Base-by-base conservation (phyloP, 2,888 invertebrate species). In the Blastobasis adustella region DNA sequence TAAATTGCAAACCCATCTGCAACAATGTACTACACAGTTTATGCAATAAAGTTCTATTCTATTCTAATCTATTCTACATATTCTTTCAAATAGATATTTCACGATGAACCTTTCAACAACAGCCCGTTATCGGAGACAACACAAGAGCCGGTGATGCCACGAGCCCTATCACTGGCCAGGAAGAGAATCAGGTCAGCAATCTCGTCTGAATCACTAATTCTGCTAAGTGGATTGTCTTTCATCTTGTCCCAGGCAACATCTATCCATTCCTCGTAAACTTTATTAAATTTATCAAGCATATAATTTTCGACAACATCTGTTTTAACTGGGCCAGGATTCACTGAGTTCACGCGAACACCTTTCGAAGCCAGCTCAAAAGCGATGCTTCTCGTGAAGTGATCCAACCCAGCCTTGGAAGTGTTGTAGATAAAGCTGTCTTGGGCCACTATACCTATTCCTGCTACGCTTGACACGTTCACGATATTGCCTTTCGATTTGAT, bases 361-460 rank as follows among this genome's bases (percentile, higher is more conserved):
- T 58, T 52, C 6, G 41, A 4, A 6, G 93, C 94, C 46, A 95
- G 76, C 66, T 95, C 96, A 48, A 96, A 75, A 9, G 67, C 69
- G 6, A 56, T 54, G n/a, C 47, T 49, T 36, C 60, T 58, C 6
- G 67, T 64, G 41, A 69, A 71, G 46, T 60, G 58, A 44, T 58
- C 54, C 0, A 67, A 9, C 5, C 51, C 59, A 10, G 60, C 63
- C 43, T 64, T 66, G 0, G 60, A 57, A n/a, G 51, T 9, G 40
- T 39, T 10, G 10, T 57, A 49, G 9, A 49, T 94, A 5, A 94
- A 62, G 5, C 93, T 57, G 4, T 49, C 44, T 1, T 60, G 54
- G 1, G 54, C 41, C 6, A 49, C 50, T 10, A 49, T 49, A 90
- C 93, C 79, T 67, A 89, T 61, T 4, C 46, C 55, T 6, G 57